Conservation (phyloP, 2,888 invertebrate genomes). For the Strigamia maritima region DNA sequence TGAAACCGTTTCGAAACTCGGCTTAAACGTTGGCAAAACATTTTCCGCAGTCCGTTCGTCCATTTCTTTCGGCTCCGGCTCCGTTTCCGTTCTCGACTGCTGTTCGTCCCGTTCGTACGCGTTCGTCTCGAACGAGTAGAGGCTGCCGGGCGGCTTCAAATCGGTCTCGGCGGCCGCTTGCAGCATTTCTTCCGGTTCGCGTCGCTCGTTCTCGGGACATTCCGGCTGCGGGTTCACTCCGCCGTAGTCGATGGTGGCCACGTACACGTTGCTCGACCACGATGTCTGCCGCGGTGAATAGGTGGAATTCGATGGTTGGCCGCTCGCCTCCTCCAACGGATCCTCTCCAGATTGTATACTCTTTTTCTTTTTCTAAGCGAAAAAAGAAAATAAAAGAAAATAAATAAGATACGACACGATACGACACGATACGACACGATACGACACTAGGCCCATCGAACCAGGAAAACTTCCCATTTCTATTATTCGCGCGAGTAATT, state of each 20-base stretch:
- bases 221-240: neutral
- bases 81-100: neutral
- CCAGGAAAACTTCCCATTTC: neutral
- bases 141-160: no score
- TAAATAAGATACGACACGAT: neutral
- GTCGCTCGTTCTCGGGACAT: neutral
- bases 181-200: neutral
- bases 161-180: neutral
- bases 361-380: slow-evolving; percentile 22
- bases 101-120: neutral
- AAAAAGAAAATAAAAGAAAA: neutral
- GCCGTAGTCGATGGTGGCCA: neutral
- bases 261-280: neutral
- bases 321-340: neutral
- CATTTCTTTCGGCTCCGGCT: neutral
- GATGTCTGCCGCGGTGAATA: neutral
- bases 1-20: neutral
- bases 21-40: neutral
- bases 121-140: no score
- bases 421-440: neutral
- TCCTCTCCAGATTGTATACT: neutral
- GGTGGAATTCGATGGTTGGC: neutral
- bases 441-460: neutral
- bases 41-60: neutral
- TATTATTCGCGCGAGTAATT: neutral